Evolutionary conservation across 2,797 vertebrate species (phyloP).

Genomic region (Acrocephalus scirpaceus): DNA sequence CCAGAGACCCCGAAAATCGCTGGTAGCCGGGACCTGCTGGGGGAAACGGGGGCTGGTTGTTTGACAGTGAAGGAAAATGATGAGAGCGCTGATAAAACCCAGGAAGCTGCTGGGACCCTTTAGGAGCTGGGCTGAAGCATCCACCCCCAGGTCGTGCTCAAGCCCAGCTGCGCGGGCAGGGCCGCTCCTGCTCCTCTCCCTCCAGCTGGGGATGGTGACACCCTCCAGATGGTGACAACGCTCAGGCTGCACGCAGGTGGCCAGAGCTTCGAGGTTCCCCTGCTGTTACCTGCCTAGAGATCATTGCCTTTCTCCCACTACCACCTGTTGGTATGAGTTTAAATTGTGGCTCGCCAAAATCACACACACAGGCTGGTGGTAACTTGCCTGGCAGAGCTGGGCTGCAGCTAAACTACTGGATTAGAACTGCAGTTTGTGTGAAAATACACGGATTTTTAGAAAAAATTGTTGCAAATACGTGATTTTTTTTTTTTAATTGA

Average conservation of each 20-base stretch:
- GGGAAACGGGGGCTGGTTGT: background rate
- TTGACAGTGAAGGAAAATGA: background rate
- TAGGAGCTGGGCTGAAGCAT: background rate
- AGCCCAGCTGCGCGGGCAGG: background rate
- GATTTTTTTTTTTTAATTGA: background rate
- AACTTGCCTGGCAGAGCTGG: background rate
- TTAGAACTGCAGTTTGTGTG: background rate
- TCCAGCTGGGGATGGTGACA: background rate
- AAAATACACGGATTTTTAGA: background rate
- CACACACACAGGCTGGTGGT: accelerated
- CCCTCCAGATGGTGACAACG: background rate
- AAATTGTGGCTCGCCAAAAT: accelerated
- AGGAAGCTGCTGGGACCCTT: background rate
- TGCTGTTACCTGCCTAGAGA: background rate
- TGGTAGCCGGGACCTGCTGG: accelerated
- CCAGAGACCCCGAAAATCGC: background rate
- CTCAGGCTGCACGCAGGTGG: background rate
- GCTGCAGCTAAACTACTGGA: background rate
- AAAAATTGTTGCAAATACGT: background rate
- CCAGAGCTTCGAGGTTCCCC: background rate
- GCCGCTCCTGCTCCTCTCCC: background rate
- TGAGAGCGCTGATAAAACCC: background rate
- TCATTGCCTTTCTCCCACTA: background rate
- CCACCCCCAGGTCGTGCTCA: accelerated
- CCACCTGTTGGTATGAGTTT: background rate